These are phyloP conservation scores for Rhinopomastus cyanomelas DNA, from an alignment of 2,113 vertebrate genomes.

Conservation along the genomic window DNA sequence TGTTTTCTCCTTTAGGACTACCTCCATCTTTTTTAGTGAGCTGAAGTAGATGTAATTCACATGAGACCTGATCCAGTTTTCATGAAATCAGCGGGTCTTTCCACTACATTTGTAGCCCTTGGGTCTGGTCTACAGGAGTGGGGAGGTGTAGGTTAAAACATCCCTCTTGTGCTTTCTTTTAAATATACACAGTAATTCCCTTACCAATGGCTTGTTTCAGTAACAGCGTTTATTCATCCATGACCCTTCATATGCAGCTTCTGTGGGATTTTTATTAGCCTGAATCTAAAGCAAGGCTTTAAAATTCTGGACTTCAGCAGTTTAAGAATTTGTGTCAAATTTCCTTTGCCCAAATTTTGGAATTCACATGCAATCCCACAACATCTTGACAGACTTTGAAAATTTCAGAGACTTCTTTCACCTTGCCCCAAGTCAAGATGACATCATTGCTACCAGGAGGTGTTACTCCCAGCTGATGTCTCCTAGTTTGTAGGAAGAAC, in stretches of 20 bases:
- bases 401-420: not conserved
- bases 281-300: not conserved
- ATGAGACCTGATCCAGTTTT: not conserved
- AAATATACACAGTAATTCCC: not conserved
- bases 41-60: not conserved
- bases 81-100: not conserved
- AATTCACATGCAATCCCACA: not conserved
- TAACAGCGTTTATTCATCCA: not conserved
- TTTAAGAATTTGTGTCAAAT: not conserved
- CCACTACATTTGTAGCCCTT: not conserved
- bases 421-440: not conserved
- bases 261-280: not conserved
- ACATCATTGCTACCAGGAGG: not conserved
- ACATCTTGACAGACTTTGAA: not conserved
- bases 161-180: not conserved
- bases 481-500: not conserved
- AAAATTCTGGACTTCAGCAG: not conserved
- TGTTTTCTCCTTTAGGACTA: not conserved
- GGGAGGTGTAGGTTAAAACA: not conserved
- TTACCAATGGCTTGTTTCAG: not conserved
- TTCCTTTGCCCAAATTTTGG: not conserved
- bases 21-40: not conserved
- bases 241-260: not conserved
- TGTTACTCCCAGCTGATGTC: not conserved
- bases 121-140: not conserved